These are phyloP conservation scores for Ladona fulva DNA, from an alignment of 1,140 invertebrate genomes.

Conservation along the genomic window DNA sequence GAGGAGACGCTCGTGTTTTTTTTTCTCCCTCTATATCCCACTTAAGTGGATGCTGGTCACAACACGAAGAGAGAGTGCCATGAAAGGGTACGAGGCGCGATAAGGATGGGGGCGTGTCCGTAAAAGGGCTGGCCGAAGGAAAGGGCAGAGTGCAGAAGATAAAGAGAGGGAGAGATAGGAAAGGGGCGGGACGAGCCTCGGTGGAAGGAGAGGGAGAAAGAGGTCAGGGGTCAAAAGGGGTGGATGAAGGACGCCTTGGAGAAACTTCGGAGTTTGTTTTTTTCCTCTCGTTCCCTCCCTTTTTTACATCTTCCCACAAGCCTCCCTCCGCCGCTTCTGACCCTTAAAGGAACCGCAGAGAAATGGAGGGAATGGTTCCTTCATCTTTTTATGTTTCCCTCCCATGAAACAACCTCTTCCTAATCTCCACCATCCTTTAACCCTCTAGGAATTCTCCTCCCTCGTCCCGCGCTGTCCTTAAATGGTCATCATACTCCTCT, in stretches of 20 bases:
- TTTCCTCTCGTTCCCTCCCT: neutral
- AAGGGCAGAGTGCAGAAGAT: neutral
- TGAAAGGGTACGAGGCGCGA: neutral
- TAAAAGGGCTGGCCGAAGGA: neutral
- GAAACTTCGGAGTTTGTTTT: neutral
- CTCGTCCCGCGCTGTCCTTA: neutral
- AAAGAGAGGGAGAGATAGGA: neutral
- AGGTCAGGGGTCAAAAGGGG: neutral
- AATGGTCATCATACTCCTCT: no score
- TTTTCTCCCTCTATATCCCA: neutral
- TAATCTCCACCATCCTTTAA: no score
- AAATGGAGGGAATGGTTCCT: neutral
- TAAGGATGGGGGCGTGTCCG: conserved; percentile 1
- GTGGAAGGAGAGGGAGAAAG: neutral
- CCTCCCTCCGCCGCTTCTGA: neutral
- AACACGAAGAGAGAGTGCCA: neutral
- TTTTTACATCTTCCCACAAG: neutral
- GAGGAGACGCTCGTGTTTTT: neutral
- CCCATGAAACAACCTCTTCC: neutral
- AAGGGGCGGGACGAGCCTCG: neutral
- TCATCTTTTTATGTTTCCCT: neutral
- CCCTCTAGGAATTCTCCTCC: neutral
- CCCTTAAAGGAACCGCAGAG: neutral
- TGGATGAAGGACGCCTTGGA: neutral
- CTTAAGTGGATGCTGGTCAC: conserved; percentile 3